Base-by-base conservation (phyloP, 2,113 vertebrate genomes). In the Ochotona princeps region DNA sequence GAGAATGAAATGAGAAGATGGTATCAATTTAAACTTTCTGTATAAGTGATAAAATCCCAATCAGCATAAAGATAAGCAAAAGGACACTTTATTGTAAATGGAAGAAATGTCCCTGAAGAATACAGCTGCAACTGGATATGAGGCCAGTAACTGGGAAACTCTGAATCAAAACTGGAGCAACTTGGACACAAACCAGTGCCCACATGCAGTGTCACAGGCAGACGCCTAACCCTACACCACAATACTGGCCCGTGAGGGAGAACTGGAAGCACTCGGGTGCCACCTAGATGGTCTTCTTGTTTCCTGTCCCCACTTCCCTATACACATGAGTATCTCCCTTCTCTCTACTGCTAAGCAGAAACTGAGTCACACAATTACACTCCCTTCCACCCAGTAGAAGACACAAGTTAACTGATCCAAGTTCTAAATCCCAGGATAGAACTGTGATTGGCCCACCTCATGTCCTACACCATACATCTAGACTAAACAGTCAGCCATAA, bases 51-150 rank as follows among this genome's bases (percentile, higher is more conserved):
- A 75, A 66, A 92, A 95, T 38, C 1, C 26, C 70, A 73, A 35
- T 84, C 21, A 85, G 54, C 92, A 85, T 21, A 61, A 70, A n/a
- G 11, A 14, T 30, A 88, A 91, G 63, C 32, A 84, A 44, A 90
- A 88, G 78, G 47, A 65, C 26, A 38, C 38, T 66, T 60, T 74
- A 78, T 26, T 65, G 9, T 28, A 92, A 76, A 21, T 85, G 66
- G 75, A 89, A 83, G 21, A 15, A 76, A 70, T 51, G 23, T 70
- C 54, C 78, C 65, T 65, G 15, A 44, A 79, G 60, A 21, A 72
- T 47, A 54, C 5, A 2, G 4, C 51, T 25, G 5, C 20, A 80
- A 4, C 12, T 60, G 44, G 30, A 30, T 73, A 49, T 87, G 14
- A 69, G 25, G 54, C 54, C 54, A 20, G 14, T 57, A 57, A 18